phyloP scores from a whole-genome alignment of 2,113 vertebrate species.

The Tupaia tana region DNA sequence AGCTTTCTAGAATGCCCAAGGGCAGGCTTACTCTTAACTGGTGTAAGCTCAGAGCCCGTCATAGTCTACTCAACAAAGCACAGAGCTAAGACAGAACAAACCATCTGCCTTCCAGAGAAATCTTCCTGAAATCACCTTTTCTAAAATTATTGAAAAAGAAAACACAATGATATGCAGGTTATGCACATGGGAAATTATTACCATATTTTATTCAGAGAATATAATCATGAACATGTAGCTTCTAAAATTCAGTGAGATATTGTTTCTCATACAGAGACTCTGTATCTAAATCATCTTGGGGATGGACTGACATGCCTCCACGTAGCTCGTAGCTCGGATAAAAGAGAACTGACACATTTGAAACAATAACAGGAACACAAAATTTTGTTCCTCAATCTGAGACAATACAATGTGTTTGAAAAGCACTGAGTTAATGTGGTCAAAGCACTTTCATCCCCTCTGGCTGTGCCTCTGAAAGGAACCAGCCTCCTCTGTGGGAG shows the following conservation, averaged over 20 bases:
- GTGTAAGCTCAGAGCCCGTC: neutral
- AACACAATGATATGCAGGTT: neutral
- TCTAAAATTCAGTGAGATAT: neutral
- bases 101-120: neutral
- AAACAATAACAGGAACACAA: neutral
- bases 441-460: accelerated
- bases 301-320: no score
- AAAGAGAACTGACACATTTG: neutral
- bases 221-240: neutral
- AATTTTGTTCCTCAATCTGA: neutral
- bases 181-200: neutral
- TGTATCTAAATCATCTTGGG: neutral
- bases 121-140: neutral
- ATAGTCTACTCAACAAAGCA: neutral
- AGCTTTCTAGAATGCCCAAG: neutral
- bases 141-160: neutral
- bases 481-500: accelerated
- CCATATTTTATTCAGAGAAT: neutral
- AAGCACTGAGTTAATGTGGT: no score
- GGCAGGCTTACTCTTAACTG: neutral
- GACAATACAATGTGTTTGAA: neutral
- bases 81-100: neutral
- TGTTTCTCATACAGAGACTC: neutral
- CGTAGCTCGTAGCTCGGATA: no score
- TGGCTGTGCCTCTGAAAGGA: neutral